These are phyloP conservation scores for Dicrostonyx torquatus DNA, from an alignment of 2,797 vertebrate species.

Conservation along the genomic window DNA sequence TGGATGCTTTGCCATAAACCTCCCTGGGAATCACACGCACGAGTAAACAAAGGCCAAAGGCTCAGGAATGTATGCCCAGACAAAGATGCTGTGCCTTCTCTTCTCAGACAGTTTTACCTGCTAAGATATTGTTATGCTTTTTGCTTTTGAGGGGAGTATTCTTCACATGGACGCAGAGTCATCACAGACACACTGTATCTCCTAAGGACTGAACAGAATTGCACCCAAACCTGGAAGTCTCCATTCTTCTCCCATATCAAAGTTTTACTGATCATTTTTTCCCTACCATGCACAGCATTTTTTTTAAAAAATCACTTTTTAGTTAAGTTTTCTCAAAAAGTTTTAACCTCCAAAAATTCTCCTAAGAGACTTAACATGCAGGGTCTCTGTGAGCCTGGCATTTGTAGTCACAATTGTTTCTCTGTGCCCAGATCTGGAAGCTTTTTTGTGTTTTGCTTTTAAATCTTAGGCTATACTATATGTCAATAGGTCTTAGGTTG, in stretches of 20 bases:
- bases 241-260: neutral
- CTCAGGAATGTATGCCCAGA: neutral
- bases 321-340: slow-evolving; percentile 35
- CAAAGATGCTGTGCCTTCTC: neutral
- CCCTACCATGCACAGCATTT: neutral
- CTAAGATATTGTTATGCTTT: neutral
- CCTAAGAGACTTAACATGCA: neutral
- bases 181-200: neutral
- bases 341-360: slow-evolving; percentile 8
- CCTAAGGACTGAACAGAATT: neutral
- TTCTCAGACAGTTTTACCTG: neutral
- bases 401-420: neutral
- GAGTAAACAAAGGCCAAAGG: neutral
- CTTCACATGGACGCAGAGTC: neutral
- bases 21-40: neutral
- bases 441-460: neutral
- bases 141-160: neutral
- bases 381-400: neutral
- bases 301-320: neutral
- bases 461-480: neutral
- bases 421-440: neutral
- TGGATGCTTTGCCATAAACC: neutral
- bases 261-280: neutral
- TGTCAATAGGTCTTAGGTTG: neutral
- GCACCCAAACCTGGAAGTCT: neutral